A percentile compares a stretch with the other conserved stretches of the same genome.
Evolutionary conservation across 2,888 invertebrate species (phyloP).

Genomic region (Xanthia icteritia): DNA sequence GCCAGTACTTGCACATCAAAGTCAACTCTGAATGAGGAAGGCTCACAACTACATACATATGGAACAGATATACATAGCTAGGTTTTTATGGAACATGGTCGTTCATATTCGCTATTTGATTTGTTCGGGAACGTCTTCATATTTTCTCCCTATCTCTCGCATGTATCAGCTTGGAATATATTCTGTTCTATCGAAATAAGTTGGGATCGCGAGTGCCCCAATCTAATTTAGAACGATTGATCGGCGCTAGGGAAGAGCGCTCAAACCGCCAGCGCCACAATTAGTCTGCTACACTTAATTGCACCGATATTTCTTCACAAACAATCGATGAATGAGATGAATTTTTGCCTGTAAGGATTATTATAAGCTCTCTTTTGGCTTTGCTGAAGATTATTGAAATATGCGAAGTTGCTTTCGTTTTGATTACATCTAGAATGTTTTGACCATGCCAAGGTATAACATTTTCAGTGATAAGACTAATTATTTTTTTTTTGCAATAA

Average conservation of each 20-base stretch:
- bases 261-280: constrained; percentile 57
- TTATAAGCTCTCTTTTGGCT: not conserved
- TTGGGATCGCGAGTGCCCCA: constrained; percentile 63
- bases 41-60: constrained; percentile 14
- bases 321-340: constrained; percentile 65
- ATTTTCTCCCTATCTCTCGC: constrained; percentile 51
- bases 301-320: constrained; percentile 68
- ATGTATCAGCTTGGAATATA: constrained; percentile 63
- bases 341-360: constrained; percentile 4
- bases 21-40: constrained; percentile 25
- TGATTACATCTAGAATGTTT: not conserved
- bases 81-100: constrained; percentile 3
- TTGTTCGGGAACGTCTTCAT: constrained; percentile 51
- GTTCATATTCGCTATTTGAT: constrained; percentile 60
- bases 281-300: constrained; percentile 68
- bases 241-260: constrained; percentile 54
- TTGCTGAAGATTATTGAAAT: not conserved
- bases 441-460: not conserved
- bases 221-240: constrained; percentile 73
- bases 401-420: not conserved
- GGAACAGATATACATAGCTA: constrained; percentile 11
- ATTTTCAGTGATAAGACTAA: not conserved
- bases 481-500: not conserved
- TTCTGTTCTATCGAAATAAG: constrained; percentile 63
- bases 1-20: constrained; percentile 45